phyloP scores from a whole-genome alignment of 2,888 invertebrate genomes.

The Smittia sp. region DNA sequence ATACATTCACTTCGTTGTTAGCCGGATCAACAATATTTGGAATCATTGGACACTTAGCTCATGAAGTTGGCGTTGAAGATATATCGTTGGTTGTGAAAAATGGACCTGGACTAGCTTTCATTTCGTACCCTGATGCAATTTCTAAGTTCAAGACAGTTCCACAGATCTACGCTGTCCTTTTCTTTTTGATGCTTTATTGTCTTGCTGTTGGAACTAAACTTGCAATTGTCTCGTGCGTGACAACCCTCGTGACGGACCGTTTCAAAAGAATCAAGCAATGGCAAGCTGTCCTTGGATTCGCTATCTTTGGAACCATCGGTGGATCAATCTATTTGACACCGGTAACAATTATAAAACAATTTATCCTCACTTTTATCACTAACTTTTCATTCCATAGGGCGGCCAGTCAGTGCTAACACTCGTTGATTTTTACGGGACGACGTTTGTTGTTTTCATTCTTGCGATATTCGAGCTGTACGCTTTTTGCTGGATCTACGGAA shows the following conservation, averaged over 20 bases:
- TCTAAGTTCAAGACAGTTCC: conserved; percentile 47
- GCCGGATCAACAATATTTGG: conserved; percentile 60
- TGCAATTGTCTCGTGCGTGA: conserved; percentile 53
- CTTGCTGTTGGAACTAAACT: conserved; percentile 58
- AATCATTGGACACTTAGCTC: conserved; percentile 58
- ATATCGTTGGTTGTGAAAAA: conserved; percentile 56
- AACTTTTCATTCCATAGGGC: conserved; percentile 56
- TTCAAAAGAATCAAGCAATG: conserved; percentile 53
- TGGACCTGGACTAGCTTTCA: conserved; percentile 58
- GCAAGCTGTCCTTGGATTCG: conserved; percentile 56
- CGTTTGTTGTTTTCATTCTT: conserved; percentile 68
- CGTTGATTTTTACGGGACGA: conserved; percentile 72
- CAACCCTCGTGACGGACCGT: conserved; percentile 55
- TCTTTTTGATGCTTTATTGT: conserved; percentile 59
- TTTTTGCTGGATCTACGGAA: conserved; percentile 71
- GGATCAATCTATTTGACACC: conserved; percentile 66
- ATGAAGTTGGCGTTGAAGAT: conserved; percentile 55
- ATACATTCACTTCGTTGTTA: conserved; percentile 58
- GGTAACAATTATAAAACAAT: conserved; percentile 49
- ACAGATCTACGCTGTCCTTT: conserved; percentile 57
- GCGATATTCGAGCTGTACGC: conserved; percentile 67
- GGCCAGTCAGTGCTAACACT: conserved; percentile 71
- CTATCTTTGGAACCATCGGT: conserved; percentile 56
- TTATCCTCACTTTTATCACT: conserved; percentile 53
- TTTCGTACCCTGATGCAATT: conserved; percentile 60